Conservation (phyloP, 1,140 invertebrate genomes). For the Dinothrombium tinctorium region DNA sequence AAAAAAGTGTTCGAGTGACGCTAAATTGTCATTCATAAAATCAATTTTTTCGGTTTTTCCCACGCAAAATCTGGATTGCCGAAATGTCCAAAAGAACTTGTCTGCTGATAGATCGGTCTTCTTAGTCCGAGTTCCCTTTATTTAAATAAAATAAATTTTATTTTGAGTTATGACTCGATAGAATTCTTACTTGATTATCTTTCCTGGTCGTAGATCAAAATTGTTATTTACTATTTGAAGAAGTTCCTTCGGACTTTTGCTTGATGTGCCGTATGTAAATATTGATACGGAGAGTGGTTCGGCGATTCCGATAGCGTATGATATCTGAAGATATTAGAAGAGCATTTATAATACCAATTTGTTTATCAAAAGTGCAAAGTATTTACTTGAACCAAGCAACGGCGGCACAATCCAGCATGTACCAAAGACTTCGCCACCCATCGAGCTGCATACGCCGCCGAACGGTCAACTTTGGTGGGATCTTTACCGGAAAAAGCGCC, state of each 20-base stretch:
- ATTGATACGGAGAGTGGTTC: slow-evolving; percentile 90
- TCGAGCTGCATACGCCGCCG: slow-evolving; percentile 81
- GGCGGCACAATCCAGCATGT: slow-evolving; percentile 55
- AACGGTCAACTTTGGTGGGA: slow-evolving; percentile 87
- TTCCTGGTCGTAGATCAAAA: slow-evolving; percentile 90
- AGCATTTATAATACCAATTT: neutral
- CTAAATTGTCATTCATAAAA: neutral
- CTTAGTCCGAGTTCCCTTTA: slow-evolving; percentile 73
- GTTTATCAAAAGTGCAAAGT: neutral
- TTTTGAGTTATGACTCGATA: neutral
- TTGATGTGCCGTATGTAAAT: slow-evolving; percentile 87
- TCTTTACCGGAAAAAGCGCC: slow-evolving; percentile 91
- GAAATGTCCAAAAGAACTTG: slow-evolving; percentile 94
- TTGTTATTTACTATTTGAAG: slow-evolving; percentile 78
- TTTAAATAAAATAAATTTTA: slow-evolving; percentile 15
- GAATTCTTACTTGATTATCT: slow-evolving; percentile 56
- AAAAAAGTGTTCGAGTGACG: no score
- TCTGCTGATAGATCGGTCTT: slow-evolving; percentile 88
- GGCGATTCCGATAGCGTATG: slow-evolving; percentile 87
- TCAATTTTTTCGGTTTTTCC: slow-evolving; percentile 72
- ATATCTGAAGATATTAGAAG: slow-evolving; percentile 34
- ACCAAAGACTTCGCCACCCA: slow-evolving; percentile 91
- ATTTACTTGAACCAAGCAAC: neutral
- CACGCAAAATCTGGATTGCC: slow-evolving; percentile 84
- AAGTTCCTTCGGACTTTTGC: slow-evolving; percentile 62